phyloP scores from a whole-genome alignment of 2,797 vertebrate genomes.

The Zalophus californianus region DNA sequence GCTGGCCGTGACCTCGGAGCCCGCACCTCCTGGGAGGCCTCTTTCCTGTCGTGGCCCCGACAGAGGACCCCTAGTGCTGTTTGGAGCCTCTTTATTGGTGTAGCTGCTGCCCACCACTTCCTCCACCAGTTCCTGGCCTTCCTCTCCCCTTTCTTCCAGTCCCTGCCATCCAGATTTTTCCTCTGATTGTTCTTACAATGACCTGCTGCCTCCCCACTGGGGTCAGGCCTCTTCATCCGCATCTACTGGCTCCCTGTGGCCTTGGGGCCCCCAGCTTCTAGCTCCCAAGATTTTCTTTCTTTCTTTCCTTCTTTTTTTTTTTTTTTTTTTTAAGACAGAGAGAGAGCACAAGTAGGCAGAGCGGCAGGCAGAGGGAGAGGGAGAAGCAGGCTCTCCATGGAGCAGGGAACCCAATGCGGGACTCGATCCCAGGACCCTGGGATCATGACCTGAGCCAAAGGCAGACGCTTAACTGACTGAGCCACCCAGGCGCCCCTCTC shows the following conservation, averaged over 20 bases:
- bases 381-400: too few relatives aligned
- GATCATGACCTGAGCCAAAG: too few relatives aligned
- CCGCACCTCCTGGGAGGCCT: neutral
- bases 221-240: neutral
- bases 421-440: too few relatives aligned
- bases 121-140: neutral
- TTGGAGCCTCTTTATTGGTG: conserved; percentile 20
- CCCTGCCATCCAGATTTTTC: conserved; percentile 18
- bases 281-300: neutral
- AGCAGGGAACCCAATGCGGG: too few relatives aligned
- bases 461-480: too few relatives aligned
- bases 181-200: conserved; percentile 69
- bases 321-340: too few relatives aligned
- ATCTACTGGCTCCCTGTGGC: neutral
- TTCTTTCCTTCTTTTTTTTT: too few relatives aligned
- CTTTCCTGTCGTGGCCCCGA: neutral
- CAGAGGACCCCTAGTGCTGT: neutral
- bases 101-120: conserved; percentile 11
- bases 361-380: too few relatives aligned
- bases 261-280: neutral
- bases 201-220: neutral
- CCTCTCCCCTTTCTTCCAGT: conserved; percentile 15
- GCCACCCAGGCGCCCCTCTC: neutral
- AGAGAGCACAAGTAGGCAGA: too few relatives aligned
- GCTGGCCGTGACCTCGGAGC: neutral